A percentile compares a stretch with the other conserved stretches of the same genome.
Conservation (phyloP, 2,888 invertebrate species). For the Acronicta leporina region DNA sequence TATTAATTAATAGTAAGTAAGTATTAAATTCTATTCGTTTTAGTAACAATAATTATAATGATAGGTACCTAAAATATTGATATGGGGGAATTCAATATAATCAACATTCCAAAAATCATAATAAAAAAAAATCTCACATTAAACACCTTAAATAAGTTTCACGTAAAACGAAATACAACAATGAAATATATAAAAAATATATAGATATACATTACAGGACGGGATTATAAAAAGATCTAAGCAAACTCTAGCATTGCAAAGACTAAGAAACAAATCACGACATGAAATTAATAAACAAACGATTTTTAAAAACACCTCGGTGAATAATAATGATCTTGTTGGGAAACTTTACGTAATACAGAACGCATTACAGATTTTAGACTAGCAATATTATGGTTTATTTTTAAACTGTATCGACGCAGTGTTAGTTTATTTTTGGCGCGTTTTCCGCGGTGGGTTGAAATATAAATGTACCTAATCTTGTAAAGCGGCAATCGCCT, state of each 20-base stretch:
- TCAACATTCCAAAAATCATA: conserved; percentile 68
- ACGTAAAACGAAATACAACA: conserved; percentile 30
- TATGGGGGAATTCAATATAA: conserved; percentile 68
- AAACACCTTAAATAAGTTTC: conserved; percentile 33
- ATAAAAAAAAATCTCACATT: conserved; percentile 30
- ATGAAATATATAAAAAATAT: conserved; percentile 20
- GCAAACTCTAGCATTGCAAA: conserved; percentile 49
- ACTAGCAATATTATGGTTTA: conserved; percentile 57
- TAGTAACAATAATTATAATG: conserved; percentile 69
- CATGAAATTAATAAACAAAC: conserved; percentile 32
- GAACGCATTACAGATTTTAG: conserved; percentile 59
- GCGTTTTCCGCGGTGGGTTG: conserved; percentile 55
- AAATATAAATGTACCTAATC: conserved; percentile 54
- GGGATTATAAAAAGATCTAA: conserved; percentile 30
- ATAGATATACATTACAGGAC: conserved; percentile 18
- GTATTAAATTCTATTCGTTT: conserved; percentile 46
- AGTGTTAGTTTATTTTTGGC: conserved; percentile 64
- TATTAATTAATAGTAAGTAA: conserved; percentile 48
- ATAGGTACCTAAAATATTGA: conserved; percentile 64
- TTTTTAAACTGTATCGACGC: conserved; percentile 67
- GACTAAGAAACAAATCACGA: conserved; percentile 29
- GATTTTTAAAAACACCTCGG: conserved; percentile 25
- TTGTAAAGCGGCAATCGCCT: conserved; percentile 55
- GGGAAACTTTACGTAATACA: conserved; percentile 59
- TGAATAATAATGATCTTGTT: conserved; percentile 44